phyloP scores from a whole-genome alignment of 1,140 invertebrate species.

The Amyelois transitella region DNA sequence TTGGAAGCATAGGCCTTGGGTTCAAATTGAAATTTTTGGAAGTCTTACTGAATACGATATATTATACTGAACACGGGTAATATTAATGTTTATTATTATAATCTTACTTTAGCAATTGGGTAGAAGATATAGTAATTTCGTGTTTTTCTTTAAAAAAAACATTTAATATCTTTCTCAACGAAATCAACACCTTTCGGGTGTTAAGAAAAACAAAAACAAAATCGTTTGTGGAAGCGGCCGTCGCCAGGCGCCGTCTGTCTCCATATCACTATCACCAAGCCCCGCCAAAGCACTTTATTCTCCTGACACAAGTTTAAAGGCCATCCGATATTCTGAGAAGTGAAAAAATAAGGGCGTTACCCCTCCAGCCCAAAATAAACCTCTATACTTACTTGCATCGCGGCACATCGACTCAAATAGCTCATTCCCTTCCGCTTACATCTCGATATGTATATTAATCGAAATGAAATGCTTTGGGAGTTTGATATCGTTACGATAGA shows the following conservation, averaged over 20 bases:
- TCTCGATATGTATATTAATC: conserved; percentile 17
- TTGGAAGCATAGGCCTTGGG: too few relatives aligned
- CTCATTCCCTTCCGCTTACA: conserved; percentile 26
- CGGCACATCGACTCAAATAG: conserved; percentile 18
- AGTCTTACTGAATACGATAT: too few relatives aligned
- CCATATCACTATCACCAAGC: background rate
- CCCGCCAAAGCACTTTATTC: background rate
- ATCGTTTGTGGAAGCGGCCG: background rate
- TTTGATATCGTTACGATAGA: background rate
- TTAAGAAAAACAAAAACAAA: background rate
- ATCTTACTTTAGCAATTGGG: too few relatives aligned
- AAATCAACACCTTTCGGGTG: background rate
- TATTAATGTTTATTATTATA: too few relatives aligned
- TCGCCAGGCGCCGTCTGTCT: background rate
- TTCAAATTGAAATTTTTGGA: too few relatives aligned
- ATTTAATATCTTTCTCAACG: background rate
- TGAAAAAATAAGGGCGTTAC: conserved; percentile 29
- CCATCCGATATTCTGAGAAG: conserved; percentile 2
- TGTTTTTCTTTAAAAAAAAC: too few relatives aligned
- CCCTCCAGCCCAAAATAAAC: conserved; percentile 24
- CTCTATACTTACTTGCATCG: conserved; percentile 8
- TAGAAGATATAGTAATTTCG: too few relatives aligned
- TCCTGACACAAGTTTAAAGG: background rate
- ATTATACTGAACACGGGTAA: too few relatives aligned
- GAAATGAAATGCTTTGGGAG: conserved; percentile 20